phyloP scores from a whole-genome alignment of 2,888 invertebrate species.

The Rotaria macrura region DNA sequence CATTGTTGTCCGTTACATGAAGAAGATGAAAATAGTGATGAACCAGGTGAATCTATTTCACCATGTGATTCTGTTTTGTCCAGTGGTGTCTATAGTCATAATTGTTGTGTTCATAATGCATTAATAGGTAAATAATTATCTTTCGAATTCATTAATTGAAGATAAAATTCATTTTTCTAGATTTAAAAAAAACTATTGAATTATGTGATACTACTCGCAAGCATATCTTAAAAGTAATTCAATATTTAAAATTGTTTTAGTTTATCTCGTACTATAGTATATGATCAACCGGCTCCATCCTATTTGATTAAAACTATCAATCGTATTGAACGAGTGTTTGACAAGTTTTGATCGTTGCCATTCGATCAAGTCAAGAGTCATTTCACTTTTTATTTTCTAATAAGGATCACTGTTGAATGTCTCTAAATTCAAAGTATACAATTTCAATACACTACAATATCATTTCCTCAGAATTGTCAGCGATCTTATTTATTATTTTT shows the following conservation, averaged over 20 bases:
- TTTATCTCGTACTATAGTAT: neutral
- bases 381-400: too few relatives aligned
- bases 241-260: neutral
- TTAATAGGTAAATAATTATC: neutral
- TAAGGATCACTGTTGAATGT: too few relatives aligned
- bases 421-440: too few relatives aligned
- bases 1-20: neutral
- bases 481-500: too few relatives aligned
- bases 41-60: neutral
- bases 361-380: too few relatives aligned
- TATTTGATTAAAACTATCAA: too few relatives aligned
- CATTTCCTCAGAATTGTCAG: too few relatives aligned
- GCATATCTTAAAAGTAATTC: neutral
- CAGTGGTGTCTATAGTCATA: neutral
- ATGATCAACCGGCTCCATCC: too few relatives aligned
- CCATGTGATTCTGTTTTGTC: neutral
- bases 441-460: too few relatives aligned
- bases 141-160: neutral
- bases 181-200: neutral
- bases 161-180: neutral
- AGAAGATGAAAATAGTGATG: neutral
- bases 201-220: neutral
- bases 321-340: too few relatives aligned
- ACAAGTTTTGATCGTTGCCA: too few relatives aligned
- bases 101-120: neutral